phyloP scores from a whole-genome alignment of 2,797 vertebrate genomes.

The Spinus pinus region DNA sequence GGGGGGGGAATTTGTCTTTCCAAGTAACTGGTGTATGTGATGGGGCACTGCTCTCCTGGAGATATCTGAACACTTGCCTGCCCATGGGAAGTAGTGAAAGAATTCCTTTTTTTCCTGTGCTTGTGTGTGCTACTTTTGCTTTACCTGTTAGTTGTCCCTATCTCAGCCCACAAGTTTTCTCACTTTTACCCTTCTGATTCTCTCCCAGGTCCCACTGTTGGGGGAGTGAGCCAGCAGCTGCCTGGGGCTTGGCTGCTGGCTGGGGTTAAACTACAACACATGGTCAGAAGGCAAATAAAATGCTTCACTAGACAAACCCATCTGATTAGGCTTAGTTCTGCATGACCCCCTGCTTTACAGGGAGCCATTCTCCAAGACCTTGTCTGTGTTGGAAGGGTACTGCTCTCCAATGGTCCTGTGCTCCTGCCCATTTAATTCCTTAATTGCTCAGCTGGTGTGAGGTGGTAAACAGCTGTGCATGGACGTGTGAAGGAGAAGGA shows the following conservation, averaged over 20 bases:
- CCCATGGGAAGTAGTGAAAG: neutral
- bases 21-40: rapidly evolving
- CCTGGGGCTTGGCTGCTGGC: neutral
- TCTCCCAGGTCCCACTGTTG: rapidly evolving
- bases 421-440: neutral
- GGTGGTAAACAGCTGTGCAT: neutral
- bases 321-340: neutral
- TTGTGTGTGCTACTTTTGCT: neutral
- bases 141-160: neutral
- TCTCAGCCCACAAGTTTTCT: neutral
- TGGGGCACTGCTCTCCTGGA: neutral
- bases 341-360: neutral
- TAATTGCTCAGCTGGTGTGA: neutral
- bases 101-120: neutral
- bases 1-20: neutral
- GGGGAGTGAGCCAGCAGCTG: rapidly evolving
- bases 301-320: neutral
- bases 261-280: neutral
- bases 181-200: neutral
- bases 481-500: neutral
- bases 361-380: neutral
- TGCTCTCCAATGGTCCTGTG: neutral
- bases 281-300: neutral
- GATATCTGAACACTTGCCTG: neutral
- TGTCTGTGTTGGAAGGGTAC: neutral